These are phyloP conservation scores for Rhamphomyia laevipes DNA, from an alignment of 2,888 invertebrate species.

Conservation along the genomic window DNA sequence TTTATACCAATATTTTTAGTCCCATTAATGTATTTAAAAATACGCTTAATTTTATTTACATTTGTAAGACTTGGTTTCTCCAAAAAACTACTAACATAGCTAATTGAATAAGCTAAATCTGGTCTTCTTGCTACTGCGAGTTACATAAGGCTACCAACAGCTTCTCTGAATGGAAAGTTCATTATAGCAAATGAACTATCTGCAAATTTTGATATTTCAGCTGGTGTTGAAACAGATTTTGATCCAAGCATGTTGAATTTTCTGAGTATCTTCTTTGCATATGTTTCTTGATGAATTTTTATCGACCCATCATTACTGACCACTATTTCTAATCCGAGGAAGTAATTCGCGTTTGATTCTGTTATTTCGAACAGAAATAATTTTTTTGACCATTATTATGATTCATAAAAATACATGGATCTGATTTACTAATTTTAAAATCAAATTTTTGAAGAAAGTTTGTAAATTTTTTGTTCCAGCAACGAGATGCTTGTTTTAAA, in stretches of 20 bases:
- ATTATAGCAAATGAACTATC: neutral
- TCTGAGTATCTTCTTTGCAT: slow-evolving; percentile 11
- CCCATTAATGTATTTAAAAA: slow-evolving; percentile 10
- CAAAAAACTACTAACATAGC: slow-evolving; percentile 7
- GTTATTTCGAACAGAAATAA: slow-evolving; percentile 6
- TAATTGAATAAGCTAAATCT: slow-evolving; percentile 14
- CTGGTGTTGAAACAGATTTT: slow-evolving; percentile 13
- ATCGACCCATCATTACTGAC: slow-evolving; percentile 7
- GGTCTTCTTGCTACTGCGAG: slow-evolving; percentile 15
- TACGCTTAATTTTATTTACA: slow-evolving; percentile 5
- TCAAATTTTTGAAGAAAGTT: slow-evolving; percentile 16
- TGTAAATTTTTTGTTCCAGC: slow-evolving; percentile 19
- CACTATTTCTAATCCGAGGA: slow-evolving; percentile 2
- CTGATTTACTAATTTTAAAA: slow-evolving; percentile 16
- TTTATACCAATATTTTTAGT: slow-evolving; percentile 6
- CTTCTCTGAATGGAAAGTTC: slow-evolving; percentile 16
- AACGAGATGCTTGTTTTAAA: slow-evolving; percentile 18
- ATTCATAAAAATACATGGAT: slow-evolving; percentile 20
- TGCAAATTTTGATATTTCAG: slow-evolving; percentile 4
- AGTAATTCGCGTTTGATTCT: slow-evolving; percentile 1
- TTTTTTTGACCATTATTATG: slow-evolving; percentile 8
- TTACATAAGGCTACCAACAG: slow-evolving; percentile 16
- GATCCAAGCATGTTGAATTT: slow-evolving; percentile 14
- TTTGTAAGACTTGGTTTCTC: slow-evolving; percentile 6
- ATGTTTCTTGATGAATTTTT: slow-evolving; percentile 10